These are phyloP conservation scores for Drosophila emarginata DNA, from an alignment of 2,888 invertebrate species.

Conservation along the genomic window DNA sequence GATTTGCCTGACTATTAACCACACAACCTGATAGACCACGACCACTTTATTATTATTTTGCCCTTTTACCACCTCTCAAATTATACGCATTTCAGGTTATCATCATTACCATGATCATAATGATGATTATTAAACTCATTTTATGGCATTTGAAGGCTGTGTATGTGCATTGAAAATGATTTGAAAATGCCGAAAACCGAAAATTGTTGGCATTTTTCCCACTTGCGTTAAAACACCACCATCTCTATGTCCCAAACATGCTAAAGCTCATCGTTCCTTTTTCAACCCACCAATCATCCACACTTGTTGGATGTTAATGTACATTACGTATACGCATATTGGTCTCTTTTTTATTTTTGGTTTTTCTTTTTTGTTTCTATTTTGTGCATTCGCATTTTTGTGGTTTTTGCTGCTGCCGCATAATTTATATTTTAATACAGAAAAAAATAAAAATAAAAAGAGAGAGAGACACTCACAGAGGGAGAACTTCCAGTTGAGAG, in stretches of 20 bases:
- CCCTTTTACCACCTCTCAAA: not conserved
- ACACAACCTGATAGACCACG: not conserved
- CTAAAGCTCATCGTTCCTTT: not conserved
- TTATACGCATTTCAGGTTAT: not conserved
- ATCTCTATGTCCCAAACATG: too few species aligned
- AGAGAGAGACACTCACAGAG: constrained; percentile 19
- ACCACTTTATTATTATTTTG: not conserved
- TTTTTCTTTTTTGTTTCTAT: constrained; percentile 3
- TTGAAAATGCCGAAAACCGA: constrained; percentile 30
- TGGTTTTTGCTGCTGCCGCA: constrained; percentile 37
- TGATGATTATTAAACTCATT: constrained; percentile 20
- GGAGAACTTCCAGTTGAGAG: constrained; percentile 21
- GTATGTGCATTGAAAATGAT: constrained; percentile 30
- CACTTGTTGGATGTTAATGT: constrained; percentile 59
- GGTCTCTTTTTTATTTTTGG: constrained; percentile 18
- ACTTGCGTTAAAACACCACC: constrained; percentile 17
- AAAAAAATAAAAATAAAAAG: constrained; percentile 14
- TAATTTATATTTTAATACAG: constrained; percentile 54
- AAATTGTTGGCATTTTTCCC: constrained; percentile 39
- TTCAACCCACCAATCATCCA: constrained; percentile 11
- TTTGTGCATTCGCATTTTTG: constrained; percentile 32
- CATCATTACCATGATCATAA: constrained; percentile 16
- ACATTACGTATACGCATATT: constrained; percentile 63
- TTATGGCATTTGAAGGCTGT: constrained; percentile 25
- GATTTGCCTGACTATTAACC: not conserved